These are phyloP conservation scores for Caenorhabditis sp. DNA, from an alignment of 2,888 invertebrate species.

Conservation along the genomic window DNA sequence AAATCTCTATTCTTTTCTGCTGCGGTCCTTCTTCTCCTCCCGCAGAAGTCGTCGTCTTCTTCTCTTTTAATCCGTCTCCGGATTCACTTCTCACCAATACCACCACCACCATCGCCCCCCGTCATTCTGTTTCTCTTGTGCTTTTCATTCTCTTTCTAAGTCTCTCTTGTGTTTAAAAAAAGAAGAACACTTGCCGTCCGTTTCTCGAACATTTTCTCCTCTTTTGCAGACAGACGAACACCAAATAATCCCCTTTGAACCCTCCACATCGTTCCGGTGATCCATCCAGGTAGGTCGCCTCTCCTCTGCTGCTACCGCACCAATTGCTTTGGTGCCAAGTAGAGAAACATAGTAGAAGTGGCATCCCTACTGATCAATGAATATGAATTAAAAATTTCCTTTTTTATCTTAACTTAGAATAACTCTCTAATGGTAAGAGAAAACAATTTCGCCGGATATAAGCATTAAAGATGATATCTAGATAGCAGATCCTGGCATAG, in stretches of 20 bases:
- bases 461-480: too few relatives aligned
- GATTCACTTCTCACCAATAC: constrained; percentile 41
- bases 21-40: constrained; percentile 1
- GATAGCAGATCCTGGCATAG: too few relatives aligned
- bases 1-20: constrained; percentile 30
- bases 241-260: constrained; percentile 16
- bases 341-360: too few relatives aligned
- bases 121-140: constrained; percentile 5
- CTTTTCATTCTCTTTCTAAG: constrained; percentile 31
- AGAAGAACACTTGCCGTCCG: constrained; percentile 39
- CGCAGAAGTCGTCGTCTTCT: constrained; percentile 15
- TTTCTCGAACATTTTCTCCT: constrained; percentile 7
- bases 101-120: constrained; percentile 26
- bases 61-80: constrained; percentile 47
- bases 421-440: too few relatives aligned
- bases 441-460: too few relatives aligned
- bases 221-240: constrained; percentile 25
- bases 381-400: too few relatives aligned
- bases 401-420: too few relatives aligned
- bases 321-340: too few relatives aligned
- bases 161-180: constrained; percentile 26
- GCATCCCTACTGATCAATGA: too few relatives aligned
- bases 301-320: too few relatives aligned
- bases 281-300: constrained; percentile 7
- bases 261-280: not conserved